Conservation (phyloP, 30 jellyfish, hydroid and myxozoan genomes). For the Hydractinia echinata region DNA sequence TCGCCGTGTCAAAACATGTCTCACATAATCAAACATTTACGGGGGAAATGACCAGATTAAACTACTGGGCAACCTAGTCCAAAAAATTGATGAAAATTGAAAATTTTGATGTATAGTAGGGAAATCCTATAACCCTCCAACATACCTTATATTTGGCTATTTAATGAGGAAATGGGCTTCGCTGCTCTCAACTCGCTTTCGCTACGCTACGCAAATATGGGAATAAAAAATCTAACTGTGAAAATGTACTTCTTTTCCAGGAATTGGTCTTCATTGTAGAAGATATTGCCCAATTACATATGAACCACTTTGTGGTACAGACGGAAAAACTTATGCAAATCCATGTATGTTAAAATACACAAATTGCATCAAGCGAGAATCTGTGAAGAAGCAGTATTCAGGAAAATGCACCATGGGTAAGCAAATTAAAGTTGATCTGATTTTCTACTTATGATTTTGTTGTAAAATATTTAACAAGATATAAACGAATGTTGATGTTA, state of each 20-base stretch:
- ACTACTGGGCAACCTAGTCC: too few species aligned
- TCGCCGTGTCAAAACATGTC: too few species aligned
- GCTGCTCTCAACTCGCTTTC: too few species aligned
- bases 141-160: too few species aligned
- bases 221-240: too few species aligned
- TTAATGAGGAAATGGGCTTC: too few species aligned
- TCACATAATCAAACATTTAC: too few species aligned
- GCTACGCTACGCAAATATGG: too few species aligned
- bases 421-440: background rate
- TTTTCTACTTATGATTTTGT: background rate
- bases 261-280: background rate
- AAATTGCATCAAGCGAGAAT: background rate
- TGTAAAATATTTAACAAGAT: background rate
- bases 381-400: background rate
- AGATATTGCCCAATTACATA: background rate
- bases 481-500: background rate
- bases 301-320: slow-evolving; percentile 21
- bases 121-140: too few species aligned
- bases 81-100: too few species aligned
- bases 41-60: too few species aligned
- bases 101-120: too few species aligned
- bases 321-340: background rate
- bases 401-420: slow-evolving; percentile 7
- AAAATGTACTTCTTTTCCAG: background rate
- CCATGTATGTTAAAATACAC: background rate